phyloP scores from a whole-genome alignment of 2,888 invertebrate genomes.

The Eremobia ochroleuca region DNA sequence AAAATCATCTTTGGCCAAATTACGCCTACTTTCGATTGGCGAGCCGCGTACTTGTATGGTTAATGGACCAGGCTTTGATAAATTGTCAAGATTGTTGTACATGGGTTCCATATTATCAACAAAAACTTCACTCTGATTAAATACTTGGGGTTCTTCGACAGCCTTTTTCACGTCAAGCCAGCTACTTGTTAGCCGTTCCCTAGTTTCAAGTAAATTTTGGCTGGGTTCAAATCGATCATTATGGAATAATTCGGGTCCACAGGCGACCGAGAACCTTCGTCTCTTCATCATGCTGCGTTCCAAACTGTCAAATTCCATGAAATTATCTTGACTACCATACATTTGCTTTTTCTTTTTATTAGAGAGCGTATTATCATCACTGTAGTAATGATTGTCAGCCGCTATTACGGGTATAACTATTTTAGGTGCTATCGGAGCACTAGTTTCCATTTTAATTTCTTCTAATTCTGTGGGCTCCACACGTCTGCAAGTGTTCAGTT shows the following conservation, averaged over 20 bases:
- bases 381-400: conserved; percentile 85
- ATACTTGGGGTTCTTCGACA: conserved; percentile 74
- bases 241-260: conserved; percentile 86
- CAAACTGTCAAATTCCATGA: conserved; percentile 84
- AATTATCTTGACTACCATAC: conserved; percentile 72
- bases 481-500: conserved; percentile 86
- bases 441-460: conserved; percentile 79
- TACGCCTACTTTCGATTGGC: conserved; percentile 93
- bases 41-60: conserved; percentile 95
- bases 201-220: conserved; percentile 74
- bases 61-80: conserved; percentile 93
- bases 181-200: conserved; percentile 82
- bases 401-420: conserved; percentile 87
- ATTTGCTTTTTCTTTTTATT: conserved; percentile 76
- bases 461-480: conserved; percentile 80
- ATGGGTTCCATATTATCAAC: conserved; percentile 91
- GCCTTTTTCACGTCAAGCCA: conserved; percentile 85
- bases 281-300: conserved; percentile 80
- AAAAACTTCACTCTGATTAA: conserved; percentile 92
- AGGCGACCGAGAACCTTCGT: conserved; percentile 85
- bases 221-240: conserved; percentile 74
- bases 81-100: conserved; percentile 84
- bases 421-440: conserved; percentile 82
- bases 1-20: conserved; percentile 93
- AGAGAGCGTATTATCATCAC: conserved; percentile 82